Conservation (phyloP, 2,797 vertebrate species). For the Liasis olivaceus region DNA sequence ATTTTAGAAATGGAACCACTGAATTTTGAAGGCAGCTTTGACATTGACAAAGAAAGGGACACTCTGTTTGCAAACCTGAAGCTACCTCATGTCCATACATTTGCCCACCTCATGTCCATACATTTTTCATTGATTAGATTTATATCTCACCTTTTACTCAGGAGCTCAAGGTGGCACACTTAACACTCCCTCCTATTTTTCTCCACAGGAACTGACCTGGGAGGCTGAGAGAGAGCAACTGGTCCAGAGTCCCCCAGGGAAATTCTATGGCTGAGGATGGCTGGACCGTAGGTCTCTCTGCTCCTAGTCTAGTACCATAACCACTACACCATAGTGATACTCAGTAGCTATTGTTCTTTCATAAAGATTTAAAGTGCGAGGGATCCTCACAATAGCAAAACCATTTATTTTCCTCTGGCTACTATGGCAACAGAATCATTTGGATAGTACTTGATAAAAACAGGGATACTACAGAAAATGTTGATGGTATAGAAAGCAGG, state of each 20-base stretch:
- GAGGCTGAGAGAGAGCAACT: background rate
- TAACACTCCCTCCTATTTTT: background rate
- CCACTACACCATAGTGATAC: background rate
- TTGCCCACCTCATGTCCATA: no score
- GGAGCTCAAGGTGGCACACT: no score
- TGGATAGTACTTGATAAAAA: background rate
- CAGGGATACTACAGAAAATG: background rate
- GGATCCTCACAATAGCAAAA: background rate
- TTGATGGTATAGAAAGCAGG: background rate
- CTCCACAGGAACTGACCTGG: background rate
- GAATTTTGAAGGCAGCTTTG: no score
- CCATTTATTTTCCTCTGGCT: background rate
- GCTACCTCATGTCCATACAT: no score
- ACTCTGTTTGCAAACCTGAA: no score
- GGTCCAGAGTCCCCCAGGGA: background rate
- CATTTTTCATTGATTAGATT: no score
- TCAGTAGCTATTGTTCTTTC: background rate
- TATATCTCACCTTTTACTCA: no score
- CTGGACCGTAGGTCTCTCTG: background rate
- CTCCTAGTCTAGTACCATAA: background rate
- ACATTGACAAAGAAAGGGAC: no score
- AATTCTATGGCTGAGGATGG: background rate
- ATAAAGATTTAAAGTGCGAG: background rate
- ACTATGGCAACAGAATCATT: background rate
- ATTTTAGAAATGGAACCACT: no score